phyloP scores from a whole-genome alignment of 2,888 invertebrate genomes.

The Antheraea yamamai region DNA sequence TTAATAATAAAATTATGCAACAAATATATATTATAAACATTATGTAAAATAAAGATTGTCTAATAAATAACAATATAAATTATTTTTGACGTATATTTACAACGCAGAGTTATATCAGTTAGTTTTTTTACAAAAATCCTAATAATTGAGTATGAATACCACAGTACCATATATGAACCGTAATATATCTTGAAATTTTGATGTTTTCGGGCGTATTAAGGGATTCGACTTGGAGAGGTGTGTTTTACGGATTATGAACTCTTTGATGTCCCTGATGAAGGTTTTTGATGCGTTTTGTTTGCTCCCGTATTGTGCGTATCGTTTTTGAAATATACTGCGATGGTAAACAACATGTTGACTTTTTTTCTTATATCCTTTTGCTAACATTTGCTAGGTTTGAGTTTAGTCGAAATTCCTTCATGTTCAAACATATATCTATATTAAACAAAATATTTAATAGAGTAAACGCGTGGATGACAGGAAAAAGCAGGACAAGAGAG shows the following conservation, averaged over 20 bases:
- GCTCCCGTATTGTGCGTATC: constrained; percentile 36
- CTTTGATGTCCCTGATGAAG: constrained; percentile 73
- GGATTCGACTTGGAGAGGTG: constrained; percentile 64
- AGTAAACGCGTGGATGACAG: background rate
- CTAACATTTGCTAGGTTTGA: background rate
- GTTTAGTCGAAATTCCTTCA: background rate
- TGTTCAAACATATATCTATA: background rate
- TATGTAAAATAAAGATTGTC: background rate
- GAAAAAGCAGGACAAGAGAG: background rate
- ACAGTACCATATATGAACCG: constrained; percentile 44
- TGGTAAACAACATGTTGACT: background rate
- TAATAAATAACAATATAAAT: background rate
- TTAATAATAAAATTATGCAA: no score
- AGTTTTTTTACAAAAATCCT: background rate
- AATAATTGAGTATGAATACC: background rate
- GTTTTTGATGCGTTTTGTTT: constrained; percentile 71
- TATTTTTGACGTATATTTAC: background rate
- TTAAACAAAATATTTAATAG: background rate
- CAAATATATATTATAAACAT: no score
- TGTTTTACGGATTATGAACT: constrained; percentile 73
- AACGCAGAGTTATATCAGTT: background rate
- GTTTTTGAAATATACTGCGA: background rate
- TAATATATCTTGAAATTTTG: constrained; percentile 34
- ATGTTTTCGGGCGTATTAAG: constrained; percentile 60
- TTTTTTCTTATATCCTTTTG: constrained; percentile 3